Percentiles rank a stretch among this genome's conserved stretches.
phyloP scores from a whole-genome alignment of 1,140 invertebrate genomes.

The Drosophila varians region DNA sequence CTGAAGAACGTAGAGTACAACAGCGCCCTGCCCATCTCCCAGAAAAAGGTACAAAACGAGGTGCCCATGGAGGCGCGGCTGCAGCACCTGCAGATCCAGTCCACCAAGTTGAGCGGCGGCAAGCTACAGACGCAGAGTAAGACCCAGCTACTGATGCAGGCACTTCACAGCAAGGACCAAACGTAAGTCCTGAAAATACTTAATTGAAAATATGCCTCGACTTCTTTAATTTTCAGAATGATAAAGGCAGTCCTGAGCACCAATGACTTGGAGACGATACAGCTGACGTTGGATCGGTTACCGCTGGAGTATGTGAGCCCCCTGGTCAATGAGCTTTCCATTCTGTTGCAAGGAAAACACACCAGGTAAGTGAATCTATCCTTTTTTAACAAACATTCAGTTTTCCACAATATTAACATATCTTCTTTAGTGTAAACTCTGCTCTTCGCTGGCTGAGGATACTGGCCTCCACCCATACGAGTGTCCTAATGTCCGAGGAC shows the following conservation, averaged over 20 bases:
- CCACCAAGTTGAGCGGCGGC: slow-evolving; percentile 82
- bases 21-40: slow-evolving; percentile 81
- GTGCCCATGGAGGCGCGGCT: slow-evolving; percentile 90
- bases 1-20: slow-evolving; percentile 76
- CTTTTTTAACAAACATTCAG: neutral
- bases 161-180: slow-evolving; percentile 90
- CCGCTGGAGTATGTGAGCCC: slow-evolving; percentile 87
- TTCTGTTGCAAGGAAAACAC: slow-evolving; percentile 86
- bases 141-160: slow-evolving; percentile 90
- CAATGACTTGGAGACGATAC: slow-evolving; percentile 86
- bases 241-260: slow-evolving; percentile 85
- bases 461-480: slow-evolving; percentile 86
- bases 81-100: slow-evolving; percentile 87
- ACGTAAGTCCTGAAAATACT: slow-evolving; percentile 72
- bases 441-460: slow-evolving; percentile 86
- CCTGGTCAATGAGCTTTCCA: slow-evolving; percentile 87
- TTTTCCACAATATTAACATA: neutral
- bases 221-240: slow-evolving; percentile 73
- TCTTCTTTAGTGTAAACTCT: slow-evolving; percentile 85
- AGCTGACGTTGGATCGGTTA: slow-evolving; percentile 86
- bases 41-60: slow-evolving; percentile 85
- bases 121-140: slow-evolving; percentile 86
- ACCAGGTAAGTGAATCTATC: slow-evolving; percentile 84
- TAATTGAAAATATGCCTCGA: too few relatives aligned
- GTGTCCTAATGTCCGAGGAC: slow-evolving; percentile 85